Percentiles rank a stretch among this genome's conserved stretches.
Conservation (phyloP, 2,797 vertebrate species). For the Sebastes kiyomatsui region DNA sequence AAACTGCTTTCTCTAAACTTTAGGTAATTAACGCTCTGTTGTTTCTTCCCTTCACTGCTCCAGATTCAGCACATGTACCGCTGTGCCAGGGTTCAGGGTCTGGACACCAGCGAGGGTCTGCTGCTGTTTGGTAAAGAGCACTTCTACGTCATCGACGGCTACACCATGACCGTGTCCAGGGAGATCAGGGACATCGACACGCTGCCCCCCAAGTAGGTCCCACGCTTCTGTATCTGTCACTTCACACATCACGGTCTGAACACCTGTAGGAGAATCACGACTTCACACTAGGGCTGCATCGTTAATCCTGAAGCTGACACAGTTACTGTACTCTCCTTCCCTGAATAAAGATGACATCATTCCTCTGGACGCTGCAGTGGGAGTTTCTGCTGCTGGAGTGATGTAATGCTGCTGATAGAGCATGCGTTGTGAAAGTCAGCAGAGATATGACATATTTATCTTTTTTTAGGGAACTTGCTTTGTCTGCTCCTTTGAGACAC, state of each 20-base stretch:
- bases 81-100: constrained; percentile 95
- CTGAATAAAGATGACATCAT: constrained; percentile 52
- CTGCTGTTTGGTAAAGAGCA: constrained; percentile 99
- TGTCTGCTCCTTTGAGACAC: constrained; percentile 7
- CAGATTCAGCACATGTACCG: constrained; percentile 99
- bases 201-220: constrained; percentile 90
- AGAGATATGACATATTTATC: constrained; percentile 22
- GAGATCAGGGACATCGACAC: constrained; percentile 99
- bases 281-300: background rate
- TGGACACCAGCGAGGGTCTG: constrained; percentile 97
- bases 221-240: background rate
- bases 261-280: background rate
- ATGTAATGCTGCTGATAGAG: constrained; percentile 60
- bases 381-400: constrained; percentile 39
- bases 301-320: background rate
- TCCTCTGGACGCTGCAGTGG: constrained; percentile 42
- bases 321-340: background rate
- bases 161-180: constrained; percentile 95
- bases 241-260: background rate
- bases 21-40: background rate
- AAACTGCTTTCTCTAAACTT: background rate
- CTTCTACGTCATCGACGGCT: constrained; percentile 98
- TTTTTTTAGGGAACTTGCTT: constrained; percentile 3
- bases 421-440: constrained; percentile 23
- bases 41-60: background rate